Base-by-base conservation (phyloP, 2,888 invertebrate species). In the Sthenelais limicola region DNA sequence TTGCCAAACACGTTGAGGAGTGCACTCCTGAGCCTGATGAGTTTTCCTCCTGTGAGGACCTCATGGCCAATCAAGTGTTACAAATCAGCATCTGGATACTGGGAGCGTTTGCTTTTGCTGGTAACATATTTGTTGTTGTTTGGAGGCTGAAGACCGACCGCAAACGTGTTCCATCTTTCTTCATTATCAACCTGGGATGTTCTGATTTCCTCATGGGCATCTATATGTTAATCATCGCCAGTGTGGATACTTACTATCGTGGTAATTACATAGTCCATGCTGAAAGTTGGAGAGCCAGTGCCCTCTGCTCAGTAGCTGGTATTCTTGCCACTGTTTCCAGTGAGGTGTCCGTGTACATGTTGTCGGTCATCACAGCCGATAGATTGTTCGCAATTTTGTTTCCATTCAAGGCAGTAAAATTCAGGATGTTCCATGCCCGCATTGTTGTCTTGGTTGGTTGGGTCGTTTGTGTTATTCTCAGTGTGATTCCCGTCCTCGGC, bases 161-260 rank as follows among this genome's bases (percentile, higher is more conserved):
- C 26, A 26, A 35, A 15, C 62, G 56, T 48, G 74, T 77, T 9
- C 70, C 78, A 18, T 72, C 75, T 0, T 78, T 78, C 70, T 73
- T 91, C 84, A 88, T 92, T 73, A 89, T 91, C 76, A 91, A 91
- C 81, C 86, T 92, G 78, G 91, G 91, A 0, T 85, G 90, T 66
- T 91, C 91, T 24, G 92, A 92, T 82, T 87, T 92, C 9, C 84
- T 92, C 48, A 92, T 92, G 92, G 91, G 91, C 30, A 82, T 91
- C 49, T 91, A 91, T 82, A 84, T 91, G 73, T 89, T 91, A 74
- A 86, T 90, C 47, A 91, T 91, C 75, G 91, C 91, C 5, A 86
- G 88, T 51, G 90, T 90, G 26, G 91, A 91, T 82, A 82, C 85
- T 47, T 80, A 85, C 48, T 88, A 69, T 88, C 81, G 91, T 47